Evolutionary conservation across 1,140 invertebrate genomes (phyloP).

Genomic region (Atopsyche davidsoni): DNA sequence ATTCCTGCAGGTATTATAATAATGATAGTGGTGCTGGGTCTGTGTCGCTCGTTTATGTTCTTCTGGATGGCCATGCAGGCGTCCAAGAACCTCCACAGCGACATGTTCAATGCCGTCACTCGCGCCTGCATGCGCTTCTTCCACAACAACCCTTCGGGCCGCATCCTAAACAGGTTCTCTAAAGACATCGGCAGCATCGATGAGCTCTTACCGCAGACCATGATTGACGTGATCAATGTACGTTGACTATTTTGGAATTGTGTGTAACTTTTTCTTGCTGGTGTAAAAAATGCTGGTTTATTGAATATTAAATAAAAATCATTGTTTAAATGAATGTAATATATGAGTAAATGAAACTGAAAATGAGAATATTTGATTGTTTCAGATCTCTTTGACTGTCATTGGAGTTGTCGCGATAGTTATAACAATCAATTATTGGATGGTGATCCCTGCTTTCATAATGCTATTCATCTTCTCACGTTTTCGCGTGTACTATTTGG

Average conservation of each 20-base stretch:
- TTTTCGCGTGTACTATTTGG: constrained; percentile 44
- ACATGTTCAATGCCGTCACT: constrained; percentile 60
- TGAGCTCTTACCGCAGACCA: constrained; percentile 15
- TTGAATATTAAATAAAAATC: no score
- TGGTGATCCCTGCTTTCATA: constrained; percentile 33
- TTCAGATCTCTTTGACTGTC: constrained; percentile 40
- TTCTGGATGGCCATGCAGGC: constrained; percentile 59
- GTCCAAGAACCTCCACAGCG: constrained; percentile 58
- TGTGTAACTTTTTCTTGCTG: neutral
- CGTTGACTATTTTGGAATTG: neutral
- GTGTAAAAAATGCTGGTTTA: neutral
- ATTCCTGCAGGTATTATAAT: constrained; percentile 16
- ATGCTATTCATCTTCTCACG: constrained; percentile 2
- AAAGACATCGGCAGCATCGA: constrained; percentile 40
- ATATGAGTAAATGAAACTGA: no score
- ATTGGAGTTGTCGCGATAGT: constrained; percentile 34
- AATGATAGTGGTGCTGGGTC: constrained; percentile 37
- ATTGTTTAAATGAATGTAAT: neutral
- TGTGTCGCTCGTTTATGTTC: constrained; percentile 47
- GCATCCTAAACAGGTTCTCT: constrained; percentile 43
- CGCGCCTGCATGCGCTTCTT: constrained; percentile 59
- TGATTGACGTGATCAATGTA: constrained; percentile 22
- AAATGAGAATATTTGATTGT: constrained; percentile 10
- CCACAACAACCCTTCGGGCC: constrained; percentile 52
- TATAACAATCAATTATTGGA: constrained; percentile 48